These are phyloP conservation scores for Chiroxiphia lanceolata DNA, from an alignment of 2,797 vertebrate species.

Conservation along the genomic window DNA sequence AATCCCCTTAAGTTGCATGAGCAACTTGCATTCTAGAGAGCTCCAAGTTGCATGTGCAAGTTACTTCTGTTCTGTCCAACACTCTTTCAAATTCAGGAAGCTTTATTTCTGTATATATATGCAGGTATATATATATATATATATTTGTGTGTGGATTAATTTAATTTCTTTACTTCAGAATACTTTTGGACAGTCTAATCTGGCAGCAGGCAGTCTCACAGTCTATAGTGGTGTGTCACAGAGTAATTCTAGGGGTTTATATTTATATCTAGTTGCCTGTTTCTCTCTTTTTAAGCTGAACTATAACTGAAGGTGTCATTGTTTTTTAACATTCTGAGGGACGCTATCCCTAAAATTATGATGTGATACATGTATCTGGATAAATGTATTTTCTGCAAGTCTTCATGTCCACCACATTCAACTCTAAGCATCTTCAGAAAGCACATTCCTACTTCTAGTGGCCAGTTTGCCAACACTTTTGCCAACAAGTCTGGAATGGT, in stretches of 20 bases:
- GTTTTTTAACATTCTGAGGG: neutral
- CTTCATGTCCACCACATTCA: neutral
- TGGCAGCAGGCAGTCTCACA: neutral
- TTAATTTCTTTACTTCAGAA: neutral
- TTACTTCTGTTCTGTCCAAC: neutral
- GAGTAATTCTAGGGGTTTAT: neutral
- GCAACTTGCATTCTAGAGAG: neutral
- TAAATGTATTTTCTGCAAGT: neutral
- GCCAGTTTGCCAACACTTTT: neutral
- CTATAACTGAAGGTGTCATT: neutral
- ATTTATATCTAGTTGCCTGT: neutral
- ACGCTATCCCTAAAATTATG: neutral
- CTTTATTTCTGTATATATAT: neutral
- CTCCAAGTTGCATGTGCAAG: neutral
- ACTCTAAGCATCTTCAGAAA: neutral
- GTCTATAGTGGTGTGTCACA: neutral
- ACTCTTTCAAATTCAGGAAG: neutral
- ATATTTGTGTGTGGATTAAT: neutral
- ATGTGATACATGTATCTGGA: neutral
- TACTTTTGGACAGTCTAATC: neutral
- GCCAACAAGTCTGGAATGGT: neutral
- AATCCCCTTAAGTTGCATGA: accelerated
- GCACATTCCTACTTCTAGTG: neutral
- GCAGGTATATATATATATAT: no score
- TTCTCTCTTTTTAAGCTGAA: neutral